Base-by-base conservation (phyloP, 30 jellyfish, hydroid and myxozoan genomes). In the Aurelia aurita region DNA sequence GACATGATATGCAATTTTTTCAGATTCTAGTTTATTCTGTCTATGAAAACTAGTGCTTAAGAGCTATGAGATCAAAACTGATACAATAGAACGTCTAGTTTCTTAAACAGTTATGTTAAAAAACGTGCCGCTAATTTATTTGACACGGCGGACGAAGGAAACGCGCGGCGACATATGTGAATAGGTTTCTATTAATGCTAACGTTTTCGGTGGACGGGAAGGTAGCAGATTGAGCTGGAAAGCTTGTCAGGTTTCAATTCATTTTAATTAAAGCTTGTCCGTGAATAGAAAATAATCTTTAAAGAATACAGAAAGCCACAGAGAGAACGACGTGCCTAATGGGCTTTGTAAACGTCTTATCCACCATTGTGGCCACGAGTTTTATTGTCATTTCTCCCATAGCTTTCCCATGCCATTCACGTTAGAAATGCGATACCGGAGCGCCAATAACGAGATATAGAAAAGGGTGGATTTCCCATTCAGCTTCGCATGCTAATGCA, bases 391-490 rank as follows among this genome's bases (percentile, higher is more conserved):
- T 69, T 71, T 29, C 69, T 25, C 45, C 60, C 82, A 54, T 44
- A 27, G 43, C 74, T 83, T 83, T 83, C 93, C 93, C 93, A 83
- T 83, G 87, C 93, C 45, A 46, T 83, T 83, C 81, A 58, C 79
- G 77, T 25, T 74, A 53, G 63, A 83, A 68, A 75, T 70, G 82
- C 87, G 83, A 66, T 55, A 69, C 80, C 85, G 19, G 82, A 83
- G 93, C 93, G 93, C 87, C 93, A 83, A 75, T 83, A 83, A 83
- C 93, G 83, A 83, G 93, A 83, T 83, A 83, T 49, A 72, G 93
- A 60, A 70, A 69, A 55, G 87, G 80, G 68, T 83, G 93, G 93
- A 53, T 81, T 83, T 83, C 93, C 93, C 86, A 83, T 83, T 83
- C 66, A 83, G 80, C 26, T 72, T 62, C 80, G 44, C 74, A 28